These are phyloP conservation scores for Blastomussa wellsi DNA, from an alignment of 92 coral and sea anemone species.

Conservation along the genomic window DNA sequence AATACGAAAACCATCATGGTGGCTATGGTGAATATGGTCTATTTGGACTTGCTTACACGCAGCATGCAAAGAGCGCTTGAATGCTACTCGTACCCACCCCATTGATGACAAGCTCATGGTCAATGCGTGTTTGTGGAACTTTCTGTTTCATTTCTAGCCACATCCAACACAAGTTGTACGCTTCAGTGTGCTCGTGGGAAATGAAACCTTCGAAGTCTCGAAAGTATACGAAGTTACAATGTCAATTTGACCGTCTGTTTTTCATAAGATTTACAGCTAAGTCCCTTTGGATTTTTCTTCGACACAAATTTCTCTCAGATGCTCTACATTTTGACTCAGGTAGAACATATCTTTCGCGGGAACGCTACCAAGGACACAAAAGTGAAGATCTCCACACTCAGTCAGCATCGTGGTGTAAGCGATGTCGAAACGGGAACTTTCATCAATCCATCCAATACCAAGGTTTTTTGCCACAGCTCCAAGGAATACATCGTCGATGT, in stretches of 20 bases:
- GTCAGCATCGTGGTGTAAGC: constrained; percentile 85
- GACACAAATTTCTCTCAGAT: constrained; percentile 67
- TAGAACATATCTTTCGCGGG: constrained; percentile 80
- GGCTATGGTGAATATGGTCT: too few species aligned
- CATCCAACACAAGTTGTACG: too few species aligned
- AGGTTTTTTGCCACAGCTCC: constrained; percentile 72
- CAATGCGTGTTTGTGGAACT: too few species aligned
- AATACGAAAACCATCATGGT: too few species aligned
- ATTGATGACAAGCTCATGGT: too few species aligned
- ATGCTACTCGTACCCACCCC: too few species aligned
- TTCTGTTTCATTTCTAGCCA: too few species aligned
- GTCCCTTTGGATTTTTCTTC: background rate
- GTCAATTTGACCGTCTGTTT: background rate
- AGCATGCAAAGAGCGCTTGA: too few species aligned
- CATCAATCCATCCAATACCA: constrained; percentile 50
- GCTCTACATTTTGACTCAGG: constrained; percentile 60
- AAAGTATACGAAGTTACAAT: background rate
- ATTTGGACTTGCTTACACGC: too few species aligned
- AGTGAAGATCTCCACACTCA: constrained; percentile 73
- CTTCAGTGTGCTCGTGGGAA: too few species aligned
- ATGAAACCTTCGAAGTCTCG: background rate
- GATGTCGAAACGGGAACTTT: constrained; percentile 65
- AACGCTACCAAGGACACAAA: constrained; percentile 78
- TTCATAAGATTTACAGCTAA: background rate
- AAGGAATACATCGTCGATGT: constrained; percentile 74